Percentiles rank a stretch among this genome's conserved stretches.
phyloP scores from a whole-genome alignment of 2,113 vertebrate species.

The Ictalurus furcatus region DNA sequence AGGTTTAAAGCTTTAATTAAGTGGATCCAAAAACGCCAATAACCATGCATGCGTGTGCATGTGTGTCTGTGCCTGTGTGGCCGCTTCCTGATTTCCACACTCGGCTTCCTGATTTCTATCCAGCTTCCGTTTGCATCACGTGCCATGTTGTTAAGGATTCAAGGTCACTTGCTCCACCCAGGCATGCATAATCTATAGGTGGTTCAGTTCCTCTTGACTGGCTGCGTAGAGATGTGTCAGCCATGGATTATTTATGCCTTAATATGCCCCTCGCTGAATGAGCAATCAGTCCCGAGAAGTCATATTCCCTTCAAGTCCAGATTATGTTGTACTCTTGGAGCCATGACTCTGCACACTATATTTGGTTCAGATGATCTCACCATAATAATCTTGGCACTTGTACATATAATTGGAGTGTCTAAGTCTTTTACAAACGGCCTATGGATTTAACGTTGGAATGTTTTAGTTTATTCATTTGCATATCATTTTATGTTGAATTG shows the following conservation, averaged over 20 bases:
- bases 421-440: background rate
- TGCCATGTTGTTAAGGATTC: constrained; percentile 71
- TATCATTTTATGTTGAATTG: background rate
- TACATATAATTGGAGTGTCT: background rate
- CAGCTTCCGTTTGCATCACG: constrained; percentile 66
- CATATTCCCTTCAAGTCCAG: constrained; percentile 13
- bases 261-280: constrained; percentile 69
- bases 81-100: constrained; percentile 32
- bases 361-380: constrained; percentile 1
- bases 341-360: background rate
- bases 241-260: constrained; percentile 76
- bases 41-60: constrained; percentile 16
- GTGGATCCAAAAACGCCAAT: constrained; percentile 45
- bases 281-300: constrained; percentile 64
- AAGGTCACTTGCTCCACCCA: constrained; percentile 73
- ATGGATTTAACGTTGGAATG: background rate
- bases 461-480: background rate
- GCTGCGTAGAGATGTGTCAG: constrained; percentile 67
- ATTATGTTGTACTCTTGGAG: background rate
- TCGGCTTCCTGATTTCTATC: constrained; percentile 48
- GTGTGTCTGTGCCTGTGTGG: background rate
- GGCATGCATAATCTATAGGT: constrained; percentile 75
- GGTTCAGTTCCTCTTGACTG: constrained; percentile 67
- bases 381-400: background rate
- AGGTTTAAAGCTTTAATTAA: constrained; percentile 52